These are phyloP conservation scores for Willowsia nigromaculata DNA, from an alignment of 2,888 invertebrate genomes.

Conservation along the genomic window DNA sequence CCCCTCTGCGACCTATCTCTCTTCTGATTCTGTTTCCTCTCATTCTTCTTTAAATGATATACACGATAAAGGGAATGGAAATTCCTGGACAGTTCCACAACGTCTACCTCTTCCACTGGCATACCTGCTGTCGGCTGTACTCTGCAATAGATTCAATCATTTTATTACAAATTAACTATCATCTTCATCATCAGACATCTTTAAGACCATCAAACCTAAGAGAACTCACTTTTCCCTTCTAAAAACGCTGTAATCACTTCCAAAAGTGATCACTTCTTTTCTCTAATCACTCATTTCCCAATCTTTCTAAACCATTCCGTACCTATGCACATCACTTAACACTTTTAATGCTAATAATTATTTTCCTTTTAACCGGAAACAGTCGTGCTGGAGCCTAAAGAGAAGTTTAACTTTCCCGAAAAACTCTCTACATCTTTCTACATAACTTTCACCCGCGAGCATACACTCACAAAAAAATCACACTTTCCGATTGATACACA, in stretches of 20 bases:
- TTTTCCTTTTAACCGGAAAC: too few relatives aligned
- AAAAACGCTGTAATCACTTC: background rate
- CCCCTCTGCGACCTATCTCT: constrained; percentile 74
- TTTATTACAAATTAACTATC: background rate
- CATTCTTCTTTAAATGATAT: constrained; percentile 76
- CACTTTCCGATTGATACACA: too few relatives aligned
- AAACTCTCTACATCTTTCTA: too few relatives aligned
- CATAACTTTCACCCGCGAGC: too few relatives aligned
- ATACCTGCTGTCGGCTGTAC: constrained; percentile 26
- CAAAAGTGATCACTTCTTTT: background rate
- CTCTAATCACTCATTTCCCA: background rate
- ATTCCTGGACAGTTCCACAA: constrained; percentile 73
- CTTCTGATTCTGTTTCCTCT: constrained; percentile 75
- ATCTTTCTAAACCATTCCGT: background rate
- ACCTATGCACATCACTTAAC: background rate
- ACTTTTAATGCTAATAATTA: background rate
- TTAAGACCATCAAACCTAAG: too few relatives aligned
- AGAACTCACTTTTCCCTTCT: background rate
- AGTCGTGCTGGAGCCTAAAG: too few relatives aligned
- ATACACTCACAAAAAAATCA: too few relatives aligned
- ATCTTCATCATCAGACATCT: too few relatives aligned
- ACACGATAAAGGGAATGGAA: constrained; percentile 77
- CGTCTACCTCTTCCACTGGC: constrained; percentile 77
- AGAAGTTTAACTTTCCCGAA: too few relatives aligned
- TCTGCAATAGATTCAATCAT: background rate